Evolutionary conservation across 2,888 invertebrate species (phyloP), one percentile per base, ranked within the genome.

Genomic region (Hartigia nigra): DNA sequence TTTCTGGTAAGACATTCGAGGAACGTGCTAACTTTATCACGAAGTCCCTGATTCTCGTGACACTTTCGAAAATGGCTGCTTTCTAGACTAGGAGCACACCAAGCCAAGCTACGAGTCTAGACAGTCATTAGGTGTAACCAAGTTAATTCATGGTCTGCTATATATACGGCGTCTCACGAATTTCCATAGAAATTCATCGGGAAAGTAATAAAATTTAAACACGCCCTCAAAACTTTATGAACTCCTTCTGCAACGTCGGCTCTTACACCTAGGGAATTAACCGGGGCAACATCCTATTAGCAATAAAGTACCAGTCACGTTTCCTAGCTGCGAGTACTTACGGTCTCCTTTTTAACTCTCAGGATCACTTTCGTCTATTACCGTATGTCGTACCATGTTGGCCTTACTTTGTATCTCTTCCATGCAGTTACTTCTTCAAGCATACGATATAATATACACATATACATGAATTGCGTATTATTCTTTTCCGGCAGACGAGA

Each of bases 111-210:
- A 79, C 78, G 74, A 70, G 74, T 78, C 79, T 77, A 78, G 74
- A n/a, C 80, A 82, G 84, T 82, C 86, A 84, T 87, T 87, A 87
- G 82, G 81, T 83, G 86, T 80, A 82, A 87, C 86, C 37, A 82
- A 84, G 86, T 87, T 87, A 84, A 87, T 87, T 87, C 83, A 82
- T 82, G 79, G 81, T 23, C 12, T 70, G 55, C 3, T 75, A 82
- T 83, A 34, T 55, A 55, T 55, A 80, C 83, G 81, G 69, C 37
- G n/a, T 11, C 36, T 69, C 55, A 83, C 83, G 82, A 89, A 89
- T 90, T 89, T 89, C 87, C 87, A 89, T 88, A 87, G 86, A 90
- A 88, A 90, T 89, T 87, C 87, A 86, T 85, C 83, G 86, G 82
- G 80, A 79, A 55, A 78, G 86, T 85, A 87, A 87, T 90, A 89